Conservation (phyloP, 2,888 invertebrate genomes). For the Luperina nickerlii region DNA sequence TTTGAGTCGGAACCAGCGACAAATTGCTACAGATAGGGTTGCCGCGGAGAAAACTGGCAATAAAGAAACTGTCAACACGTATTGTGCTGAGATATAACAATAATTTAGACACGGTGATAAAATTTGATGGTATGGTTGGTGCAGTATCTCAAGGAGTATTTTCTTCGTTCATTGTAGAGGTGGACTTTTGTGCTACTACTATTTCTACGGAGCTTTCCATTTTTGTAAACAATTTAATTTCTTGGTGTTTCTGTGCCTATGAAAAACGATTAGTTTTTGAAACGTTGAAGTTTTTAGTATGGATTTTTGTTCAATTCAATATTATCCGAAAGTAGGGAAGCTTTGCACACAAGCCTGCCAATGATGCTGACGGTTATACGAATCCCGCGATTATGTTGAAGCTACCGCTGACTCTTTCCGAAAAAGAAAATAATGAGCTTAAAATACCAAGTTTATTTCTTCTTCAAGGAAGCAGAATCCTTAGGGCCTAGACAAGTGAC, state of each 20-base stretch:
- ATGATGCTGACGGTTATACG: not conserved
- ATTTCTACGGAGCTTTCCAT: not conserved
- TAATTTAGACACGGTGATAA: not conserved
- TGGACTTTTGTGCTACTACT: not conserved
- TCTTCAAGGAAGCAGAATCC: too few relatives aligned
- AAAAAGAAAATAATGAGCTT: not conserved
- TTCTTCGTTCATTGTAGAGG: not conserved
- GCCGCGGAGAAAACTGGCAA: not conserved
- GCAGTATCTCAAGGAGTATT: too few relatives aligned
- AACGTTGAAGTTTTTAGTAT: not conserved
- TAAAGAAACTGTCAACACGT: constrained; percentile 13
- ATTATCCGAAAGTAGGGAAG: not conserved
- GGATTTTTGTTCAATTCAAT: not conserved
- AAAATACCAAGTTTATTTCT: too few relatives aligned
- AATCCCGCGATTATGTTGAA: not conserved
- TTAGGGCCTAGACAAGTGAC: too few relatives aligned
- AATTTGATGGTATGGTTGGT: not conserved
- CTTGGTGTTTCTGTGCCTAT: not conserved
- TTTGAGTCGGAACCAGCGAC: constrained; percentile 55
- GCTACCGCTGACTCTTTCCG: not conserved
- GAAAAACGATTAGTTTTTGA: not conserved
- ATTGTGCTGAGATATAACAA: not conserved
- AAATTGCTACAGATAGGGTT: constrained; percentile 57
- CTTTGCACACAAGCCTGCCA: not conserved
- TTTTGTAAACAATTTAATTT: not conserved